These are phyloP conservation scores for Hippasteria phrygiana DNA, from an alignment of 53 echinoderm and acorn worm genomes.

Conservation along the genomic window DNA sequence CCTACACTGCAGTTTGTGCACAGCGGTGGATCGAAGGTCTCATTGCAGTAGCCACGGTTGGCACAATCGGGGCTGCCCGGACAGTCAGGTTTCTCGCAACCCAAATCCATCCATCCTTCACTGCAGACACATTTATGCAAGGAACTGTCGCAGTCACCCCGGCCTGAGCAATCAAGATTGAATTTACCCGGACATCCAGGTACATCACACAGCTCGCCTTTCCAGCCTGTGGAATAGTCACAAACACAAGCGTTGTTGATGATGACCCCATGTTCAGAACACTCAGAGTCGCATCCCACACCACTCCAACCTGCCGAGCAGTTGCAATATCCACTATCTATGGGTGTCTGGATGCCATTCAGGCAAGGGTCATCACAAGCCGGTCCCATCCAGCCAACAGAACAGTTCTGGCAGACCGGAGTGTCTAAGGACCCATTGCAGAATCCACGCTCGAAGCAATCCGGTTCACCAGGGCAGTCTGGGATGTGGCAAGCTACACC, in stretches of 20 bases:
- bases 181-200: conserved; percentile 90
- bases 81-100: conserved; percentile 88
- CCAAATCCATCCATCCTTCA: conserved; percentile 84
- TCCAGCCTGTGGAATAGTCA: conserved; percentile 87
- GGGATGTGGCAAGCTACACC: conserved; percentile 84
- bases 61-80: conserved; percentile 91
- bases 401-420: conserved; percentile 85
- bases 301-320: conserved; percentile 90
- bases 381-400: conserved; percentile 86
- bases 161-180: conserved; percentile 82
- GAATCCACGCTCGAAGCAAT: conserved; percentile 86
- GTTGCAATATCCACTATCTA: conserved; percentile 86
- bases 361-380: conserved; percentile 86
- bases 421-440: conserved; percentile 78
- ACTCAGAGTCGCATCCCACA: conserved; percentile 89
- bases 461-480: conserved; percentile 93
- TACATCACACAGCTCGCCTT: conserved; percentile 86
- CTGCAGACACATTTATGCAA: conserved; percentile 84
- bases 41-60: conserved; percentile 80
- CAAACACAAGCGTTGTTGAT: conserved; percentile 75
- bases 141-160: conserved; percentile 89
- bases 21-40: conserved; percentile 84
- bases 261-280: conserved; percentile 87
- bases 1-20: conserved; percentile 83
- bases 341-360: conserved; percentile 81